Percentiles rank a stretch among this genome's conserved stretches.
Evolutionary conservation across 1,140 invertebrate genomes (phyloP).

Genomic region (Eulimnadia texana): DNA sequence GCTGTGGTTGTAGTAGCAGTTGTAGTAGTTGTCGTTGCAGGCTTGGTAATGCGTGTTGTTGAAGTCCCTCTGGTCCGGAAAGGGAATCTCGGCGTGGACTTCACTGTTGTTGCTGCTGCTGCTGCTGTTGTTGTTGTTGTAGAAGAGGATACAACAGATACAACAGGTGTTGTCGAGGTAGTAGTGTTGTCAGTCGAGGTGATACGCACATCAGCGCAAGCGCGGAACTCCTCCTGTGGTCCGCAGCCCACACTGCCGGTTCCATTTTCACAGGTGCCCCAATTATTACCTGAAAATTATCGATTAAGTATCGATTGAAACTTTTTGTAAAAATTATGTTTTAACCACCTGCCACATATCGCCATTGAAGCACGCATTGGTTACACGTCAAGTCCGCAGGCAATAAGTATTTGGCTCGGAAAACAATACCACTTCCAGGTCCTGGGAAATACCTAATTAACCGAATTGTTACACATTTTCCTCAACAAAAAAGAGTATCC

Average conservation of each 20-base stretch:
- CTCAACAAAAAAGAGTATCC: too few species aligned
- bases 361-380: conserved; percentile 69
- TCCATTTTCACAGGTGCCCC: conserved; percentile 29
- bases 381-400: conserved; percentile 50
- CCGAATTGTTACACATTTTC: neutral
- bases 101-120: neutral
- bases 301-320: too few species aligned
- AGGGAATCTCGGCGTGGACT: neutral
- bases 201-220: conserved; percentile 67
- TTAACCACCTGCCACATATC: conserved; percentile 42
- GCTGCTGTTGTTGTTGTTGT: too few species aligned
- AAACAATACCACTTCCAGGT: conserved; percentile 52
- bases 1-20: conserved; percentile 4
- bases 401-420: conserved; percentile 53
- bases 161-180: too few species aligned
- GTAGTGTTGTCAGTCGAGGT: conserved; percentile 24
- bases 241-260: conserved; percentile 62
- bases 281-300: conserved; percentile 24
- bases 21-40: neutral
- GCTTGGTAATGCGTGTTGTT: neutral
- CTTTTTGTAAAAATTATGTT: too few species aligned
- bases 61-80: neutral
- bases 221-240: conserved; percentile 70
- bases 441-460: conserved; percentile 47
- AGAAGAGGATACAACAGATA: too few species aligned